A percentile compares a stretch with the other conserved stretches of the same genome.
Conservation (phyloP, 2,797 vertebrate genomes). For the Gouania willdenowi region DNA sequence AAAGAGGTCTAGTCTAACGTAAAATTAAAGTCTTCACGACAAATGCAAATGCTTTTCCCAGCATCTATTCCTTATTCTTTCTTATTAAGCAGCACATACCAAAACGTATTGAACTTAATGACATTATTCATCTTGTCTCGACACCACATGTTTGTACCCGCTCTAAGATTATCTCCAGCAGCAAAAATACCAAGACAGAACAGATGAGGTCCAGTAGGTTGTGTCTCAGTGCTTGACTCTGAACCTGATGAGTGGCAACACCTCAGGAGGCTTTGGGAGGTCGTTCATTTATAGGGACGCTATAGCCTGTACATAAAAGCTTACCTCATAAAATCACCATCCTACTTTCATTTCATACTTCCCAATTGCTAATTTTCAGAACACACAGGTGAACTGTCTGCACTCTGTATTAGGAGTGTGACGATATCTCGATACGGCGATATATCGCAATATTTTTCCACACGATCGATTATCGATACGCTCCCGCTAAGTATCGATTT, state of each 20-base stretch:
- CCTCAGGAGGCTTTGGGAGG: constrained; percentile 55
- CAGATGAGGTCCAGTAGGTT: constrained; percentile 38
- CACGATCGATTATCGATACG: too few relatives aligned
- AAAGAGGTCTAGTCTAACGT: too few relatives aligned
- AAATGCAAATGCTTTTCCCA: too few relatives aligned
- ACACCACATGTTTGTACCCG: constrained; percentile 44
- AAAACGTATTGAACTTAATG: constrained; percentile 40
- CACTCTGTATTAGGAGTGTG: constrained; percentile 2
- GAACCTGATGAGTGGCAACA: constrained; percentile 57
- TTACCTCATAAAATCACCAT: constrained; percentile 62
- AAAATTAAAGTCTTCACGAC: too few relatives aligned
- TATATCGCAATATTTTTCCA: too few relatives aligned
- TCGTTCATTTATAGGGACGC: constrained; percentile 71
- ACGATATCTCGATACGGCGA: too few relatives aligned
- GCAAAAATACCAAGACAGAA: constrained; percentile 42
- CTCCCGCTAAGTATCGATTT: too few relatives aligned
- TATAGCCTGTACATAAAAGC: constrained; percentile 68
- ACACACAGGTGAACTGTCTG: constrained; percentile 40
- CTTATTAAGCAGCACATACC: constrained; percentile 45
- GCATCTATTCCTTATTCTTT: too few relatives aligned
- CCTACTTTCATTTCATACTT: constrained; percentile 75
- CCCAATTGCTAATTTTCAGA: constrained; percentile 64
- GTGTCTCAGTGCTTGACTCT: constrained; percentile 24
- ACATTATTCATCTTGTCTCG: constrained; percentile 44
- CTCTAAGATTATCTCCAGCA: constrained; percentile 18